Evolutionary conservation across 1,140 invertebrate species (phyloP).

Genomic region (Trypoxylus dichotomus): DNA sequence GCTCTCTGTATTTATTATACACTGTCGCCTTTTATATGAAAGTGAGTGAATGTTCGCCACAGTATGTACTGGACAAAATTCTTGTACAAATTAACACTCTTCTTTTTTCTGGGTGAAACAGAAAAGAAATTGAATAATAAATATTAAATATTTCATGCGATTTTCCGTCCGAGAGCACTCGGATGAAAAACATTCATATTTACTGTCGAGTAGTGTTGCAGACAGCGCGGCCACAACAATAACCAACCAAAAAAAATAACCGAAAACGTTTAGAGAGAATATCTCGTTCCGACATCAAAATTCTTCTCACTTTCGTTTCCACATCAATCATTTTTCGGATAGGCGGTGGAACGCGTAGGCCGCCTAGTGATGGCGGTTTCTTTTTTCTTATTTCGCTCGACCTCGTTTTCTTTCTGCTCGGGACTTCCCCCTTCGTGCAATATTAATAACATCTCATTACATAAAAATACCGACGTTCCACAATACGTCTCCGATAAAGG

Average conservation of each 20-base stretch:
- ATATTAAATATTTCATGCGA: slow-evolving; percentile 4
- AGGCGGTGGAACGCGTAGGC: not conserved
- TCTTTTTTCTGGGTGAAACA: too few relatives aligned
- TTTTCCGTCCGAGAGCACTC: not conserved
- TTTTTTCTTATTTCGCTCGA: not conserved
- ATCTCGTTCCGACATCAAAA: slow-evolving; percentile 17
- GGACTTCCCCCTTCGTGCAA: not conserved
- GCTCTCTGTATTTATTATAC: too few relatives aligned
- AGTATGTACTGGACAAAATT: too few relatives aligned
- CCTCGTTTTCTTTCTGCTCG: not conserved
- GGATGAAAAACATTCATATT: not conserved
- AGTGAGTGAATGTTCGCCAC: too few relatives aligned
- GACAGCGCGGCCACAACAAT: not conserved
- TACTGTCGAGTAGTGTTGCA: not conserved
- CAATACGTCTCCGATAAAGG: slow-evolving; percentile 23
- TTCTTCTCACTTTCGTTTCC: slow-evolving; percentile 21
- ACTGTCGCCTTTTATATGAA: too few relatives aligned
- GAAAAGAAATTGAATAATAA: not conserved
- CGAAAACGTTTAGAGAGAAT: slow-evolving; percentile 10
- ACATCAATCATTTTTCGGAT: slow-evolving; percentile 13
- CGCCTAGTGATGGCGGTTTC: not conserved
- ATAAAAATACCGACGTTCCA: slow-evolving; percentile 16
- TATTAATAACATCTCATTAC: slow-evolving; percentile 26
- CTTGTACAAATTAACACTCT: too few relatives aligned
- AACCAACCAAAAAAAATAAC: slow-evolving; percentile 6